Conservation (phyloP, 2,797 vertebrate species). For the Anomalospiza imberbis region DNA sequence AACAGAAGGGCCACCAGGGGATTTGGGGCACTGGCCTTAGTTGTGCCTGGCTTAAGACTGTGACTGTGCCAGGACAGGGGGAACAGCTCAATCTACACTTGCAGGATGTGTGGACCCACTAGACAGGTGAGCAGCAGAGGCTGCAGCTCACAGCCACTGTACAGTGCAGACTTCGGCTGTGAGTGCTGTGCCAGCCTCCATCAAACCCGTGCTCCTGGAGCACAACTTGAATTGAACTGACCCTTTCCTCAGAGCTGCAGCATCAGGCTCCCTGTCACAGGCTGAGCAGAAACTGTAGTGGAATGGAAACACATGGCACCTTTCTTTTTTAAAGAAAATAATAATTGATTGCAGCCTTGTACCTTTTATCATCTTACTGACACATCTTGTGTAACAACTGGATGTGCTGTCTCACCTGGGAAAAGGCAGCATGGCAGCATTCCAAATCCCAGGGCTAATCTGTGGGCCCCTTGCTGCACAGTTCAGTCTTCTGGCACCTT, state of each 20-base stretch:
- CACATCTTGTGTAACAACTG: neutral
- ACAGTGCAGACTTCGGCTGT: fast-evolving
- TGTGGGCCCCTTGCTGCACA: neutral
- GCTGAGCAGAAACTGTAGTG: neutral
- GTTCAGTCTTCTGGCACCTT: neutral
- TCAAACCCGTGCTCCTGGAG: fast-evolving
- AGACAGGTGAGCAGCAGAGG: neutral
- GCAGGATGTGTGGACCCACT: fast-evolving
- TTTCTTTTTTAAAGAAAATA: neutral
- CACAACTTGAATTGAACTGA: neutral
- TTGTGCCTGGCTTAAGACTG: neutral
- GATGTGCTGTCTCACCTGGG: neutral
- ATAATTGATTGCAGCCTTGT: neutral
- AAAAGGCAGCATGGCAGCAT: neutral
- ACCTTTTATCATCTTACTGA: neutral
- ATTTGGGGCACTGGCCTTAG: neutral
- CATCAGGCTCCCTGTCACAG: neutral
- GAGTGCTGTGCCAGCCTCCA: neutral
- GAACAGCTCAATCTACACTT: neutral
- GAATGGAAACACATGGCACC: neutral
- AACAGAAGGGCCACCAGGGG: neutral
- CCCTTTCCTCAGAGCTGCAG: neutral
- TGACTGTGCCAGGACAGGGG: neutral
- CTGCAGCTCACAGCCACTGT: neutral
- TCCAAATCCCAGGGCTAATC: neutral